These are phyloP conservation scores for Acromyrmex echinatior DNA, from an alignment of 1,140 invertebrate genomes.

Conservation along the genomic window DNA sequence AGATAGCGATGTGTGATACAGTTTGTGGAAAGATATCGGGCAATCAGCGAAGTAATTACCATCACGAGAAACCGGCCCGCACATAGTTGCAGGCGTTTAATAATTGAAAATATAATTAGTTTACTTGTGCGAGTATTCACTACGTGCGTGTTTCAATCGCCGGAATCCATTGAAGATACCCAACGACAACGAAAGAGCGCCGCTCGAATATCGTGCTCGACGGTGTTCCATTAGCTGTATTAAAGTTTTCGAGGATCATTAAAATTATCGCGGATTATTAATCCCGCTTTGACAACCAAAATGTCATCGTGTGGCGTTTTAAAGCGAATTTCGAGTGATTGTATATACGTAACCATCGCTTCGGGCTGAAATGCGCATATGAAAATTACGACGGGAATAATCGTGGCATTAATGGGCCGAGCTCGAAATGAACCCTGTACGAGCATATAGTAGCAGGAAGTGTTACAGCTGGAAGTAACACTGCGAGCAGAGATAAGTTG, in stretches of 20 bases:
- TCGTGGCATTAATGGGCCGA: constrained; percentile 42
- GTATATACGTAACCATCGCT: not conserved
- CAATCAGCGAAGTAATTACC: constrained; percentile 32
- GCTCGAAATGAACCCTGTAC: constrained; percentile 11
- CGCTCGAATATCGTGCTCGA: constrained; percentile 2
- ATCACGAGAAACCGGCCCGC: not conserved
- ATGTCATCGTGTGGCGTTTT: constrained; percentile 46
- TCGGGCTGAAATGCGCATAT: constrained; percentile 19
- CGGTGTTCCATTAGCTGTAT: constrained; percentile 48
- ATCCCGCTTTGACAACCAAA: constrained; percentile 46
- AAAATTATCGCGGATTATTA: constrained; percentile 52
- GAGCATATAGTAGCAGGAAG: constrained; percentile 3
- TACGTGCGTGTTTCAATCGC: not conserved
- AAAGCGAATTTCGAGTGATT: constrained; percentile 45
- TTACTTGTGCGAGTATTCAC: not conserved
- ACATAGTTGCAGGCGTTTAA: not conserved
- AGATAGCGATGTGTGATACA: not conserved
- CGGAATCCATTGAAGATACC: constrained; percentile 25
- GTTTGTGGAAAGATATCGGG: constrained; percentile 22
- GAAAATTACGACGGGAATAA: constrained; percentile 55
- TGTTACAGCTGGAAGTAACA: constrained; percentile 11
- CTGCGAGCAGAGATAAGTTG: constrained; percentile 23
- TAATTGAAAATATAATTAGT: constrained; percentile 37
- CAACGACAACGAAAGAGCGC: not conserved
- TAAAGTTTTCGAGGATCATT: constrained; percentile 57